Evolutionary conservation across 1,140 invertebrate genomes (phyloP).

Genomic region (Andricus grossulariae): DNA sequence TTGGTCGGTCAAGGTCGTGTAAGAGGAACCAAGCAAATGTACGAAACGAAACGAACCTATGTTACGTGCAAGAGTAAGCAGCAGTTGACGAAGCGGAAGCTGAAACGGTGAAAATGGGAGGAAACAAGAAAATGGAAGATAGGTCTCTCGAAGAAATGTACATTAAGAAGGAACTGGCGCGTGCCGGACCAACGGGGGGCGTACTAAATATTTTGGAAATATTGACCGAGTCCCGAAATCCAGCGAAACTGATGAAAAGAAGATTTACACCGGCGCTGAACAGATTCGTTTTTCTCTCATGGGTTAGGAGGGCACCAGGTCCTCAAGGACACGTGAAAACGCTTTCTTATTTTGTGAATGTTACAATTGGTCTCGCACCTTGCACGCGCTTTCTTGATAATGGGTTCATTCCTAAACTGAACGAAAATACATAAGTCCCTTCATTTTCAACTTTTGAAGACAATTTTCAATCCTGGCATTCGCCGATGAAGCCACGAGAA

Average conservation of each 20-base stretch:
- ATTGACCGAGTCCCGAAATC: slow-evolving; percentile 47
- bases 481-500: background rate
- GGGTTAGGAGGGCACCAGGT: slow-evolving; percentile 35
- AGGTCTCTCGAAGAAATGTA: slow-evolving; percentile 21
- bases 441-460: background rate
- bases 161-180: slow-evolving; percentile 43
- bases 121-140: slow-evolving; percentile 37
- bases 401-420: slow-evolving; percentile 2
- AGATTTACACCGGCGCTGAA: slow-evolving; percentile 32
- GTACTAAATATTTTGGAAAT: slow-evolving; percentile 64
- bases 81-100: slow-evolving; percentile 16
- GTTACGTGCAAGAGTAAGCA: background rate
- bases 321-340: slow-evolving; percentile 30
- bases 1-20: slow-evolving; percentile 51
- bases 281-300: slow-evolving; percentile 42
- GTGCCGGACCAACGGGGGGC: slow-evolving; percentile 51
- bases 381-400: slow-evolving; percentile 14
- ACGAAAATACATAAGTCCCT: slow-evolving; percentile 1
- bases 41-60: background rate
- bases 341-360: slow-evolving; percentile 17
- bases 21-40: background rate
- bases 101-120: slow-evolving; percentile 19
- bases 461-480: background rate
- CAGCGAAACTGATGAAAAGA: slow-evolving; percentile 34
- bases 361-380: slow-evolving; percentile 28